phyloP scores from a whole-genome alignment of 1,140 invertebrate genomes.

The Melipona quadrifasciata region DNA sequence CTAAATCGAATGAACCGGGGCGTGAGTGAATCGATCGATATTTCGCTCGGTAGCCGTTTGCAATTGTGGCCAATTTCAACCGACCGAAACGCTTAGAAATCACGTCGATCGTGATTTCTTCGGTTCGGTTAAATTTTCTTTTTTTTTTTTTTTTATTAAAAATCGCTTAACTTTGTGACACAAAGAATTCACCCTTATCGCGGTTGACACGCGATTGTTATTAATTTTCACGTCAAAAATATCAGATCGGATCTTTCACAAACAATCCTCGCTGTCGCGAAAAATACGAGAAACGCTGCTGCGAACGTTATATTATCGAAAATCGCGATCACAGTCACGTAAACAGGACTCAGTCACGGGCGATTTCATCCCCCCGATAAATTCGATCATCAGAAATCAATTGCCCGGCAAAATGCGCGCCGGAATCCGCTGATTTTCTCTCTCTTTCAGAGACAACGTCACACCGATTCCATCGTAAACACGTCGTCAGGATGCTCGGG shows the following conservation, averaged over 20 bases:
- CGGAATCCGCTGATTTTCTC: neutral
- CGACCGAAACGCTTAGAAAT: neutral
- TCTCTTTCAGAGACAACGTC: neutral
- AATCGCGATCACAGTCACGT: no score
- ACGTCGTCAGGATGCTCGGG: no score
- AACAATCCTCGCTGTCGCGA: no score
- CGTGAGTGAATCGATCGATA: neutral
- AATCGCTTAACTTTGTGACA: no score
- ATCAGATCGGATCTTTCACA: no score
- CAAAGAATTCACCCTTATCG: no score
- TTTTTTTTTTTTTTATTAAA: no score
- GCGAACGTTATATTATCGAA: neutral
- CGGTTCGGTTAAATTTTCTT: no score
- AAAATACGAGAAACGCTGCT: neutral
- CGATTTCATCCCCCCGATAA: neutral
- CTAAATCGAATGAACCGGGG: neutral
- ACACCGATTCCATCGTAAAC: neutral
- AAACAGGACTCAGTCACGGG: neutral
- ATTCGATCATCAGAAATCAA: neutral
- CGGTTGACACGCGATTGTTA: no score
- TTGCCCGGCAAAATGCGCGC: neutral
- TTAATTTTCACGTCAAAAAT: no score
- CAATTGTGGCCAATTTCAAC: neutral
- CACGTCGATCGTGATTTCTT: neutral
- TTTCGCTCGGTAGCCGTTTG: neutral